Evolutionary conservation across 1,140 invertebrate genomes (phyloP).

Genomic region (Teleopsis dalmanni): DNA sequence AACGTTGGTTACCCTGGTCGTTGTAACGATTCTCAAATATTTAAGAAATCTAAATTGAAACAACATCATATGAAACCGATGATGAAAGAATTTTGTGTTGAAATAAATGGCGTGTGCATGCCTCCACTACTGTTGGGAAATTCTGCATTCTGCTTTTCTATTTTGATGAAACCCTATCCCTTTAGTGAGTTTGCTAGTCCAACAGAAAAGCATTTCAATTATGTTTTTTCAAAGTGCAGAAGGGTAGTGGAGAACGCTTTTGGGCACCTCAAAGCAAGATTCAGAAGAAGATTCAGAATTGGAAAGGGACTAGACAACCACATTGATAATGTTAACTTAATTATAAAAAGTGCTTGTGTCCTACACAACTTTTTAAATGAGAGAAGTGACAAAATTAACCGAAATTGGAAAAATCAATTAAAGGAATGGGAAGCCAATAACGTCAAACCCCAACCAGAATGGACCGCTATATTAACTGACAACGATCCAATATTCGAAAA

Average conservation of each 20-base stretch:
- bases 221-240: conserved; percentile 5
- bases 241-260: conserved; percentile 9
- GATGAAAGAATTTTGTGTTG: too few relatives aligned
- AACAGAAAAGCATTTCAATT: conserved; percentile 4
- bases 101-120: not conserved
- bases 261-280: conserved; percentile 8
- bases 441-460: too few relatives aligned
- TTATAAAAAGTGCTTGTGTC: conserved; percentile 4
- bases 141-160: conserved; percentile 8
- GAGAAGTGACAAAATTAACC: not conserved
- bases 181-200: not conserved
- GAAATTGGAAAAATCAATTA: too few relatives aligned
- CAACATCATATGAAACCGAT: too few relatives aligned
- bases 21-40: too few relatives aligned
- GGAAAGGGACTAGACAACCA: conserved; percentile 8
- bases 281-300: conserved; percentile 4
- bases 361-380: conserved; percentile 12
- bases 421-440: too few relatives aligned
- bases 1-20: too few relatives aligned
- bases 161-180: conserved; percentile 8
- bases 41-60: too few relatives aligned
- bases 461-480: too few relatives aligned
- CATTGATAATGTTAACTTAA: not conserved
- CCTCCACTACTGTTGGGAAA: conserved; percentile 4
- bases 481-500: too few relatives aligned